phyloP scores from a whole-genome alignment of 2,113 vertebrate species.

The Heterochromis multidens region DNA sequence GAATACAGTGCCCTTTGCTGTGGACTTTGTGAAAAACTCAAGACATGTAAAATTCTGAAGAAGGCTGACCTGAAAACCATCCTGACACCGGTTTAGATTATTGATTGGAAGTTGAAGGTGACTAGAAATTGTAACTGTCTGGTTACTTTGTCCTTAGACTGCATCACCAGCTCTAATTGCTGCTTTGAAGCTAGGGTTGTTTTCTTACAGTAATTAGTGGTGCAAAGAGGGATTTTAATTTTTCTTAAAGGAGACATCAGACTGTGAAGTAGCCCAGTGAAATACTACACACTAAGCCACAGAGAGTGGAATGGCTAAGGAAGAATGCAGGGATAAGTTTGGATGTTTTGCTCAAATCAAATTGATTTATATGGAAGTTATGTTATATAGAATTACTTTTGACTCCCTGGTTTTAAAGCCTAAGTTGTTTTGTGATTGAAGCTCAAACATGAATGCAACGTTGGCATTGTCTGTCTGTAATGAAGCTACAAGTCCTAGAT shows the following conservation, averaged over 20 bases:
- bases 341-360: background rate
- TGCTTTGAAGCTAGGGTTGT: background rate
- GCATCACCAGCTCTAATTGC: background rate
- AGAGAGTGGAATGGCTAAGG: background rate
- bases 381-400: background rate
- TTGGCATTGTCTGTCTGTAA: too few relatives aligned
- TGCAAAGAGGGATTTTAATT: constrained; percentile 3
- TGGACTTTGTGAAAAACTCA: too few relatives aligned
- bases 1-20: too few relatives aligned
- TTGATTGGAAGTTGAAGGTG: background rate
- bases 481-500: too few relatives aligned
- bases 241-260: background rate
- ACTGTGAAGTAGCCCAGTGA: constrained; percentile 9
- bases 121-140: too few relatives aligned
- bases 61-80: background rate
- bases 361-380: constrained; percentile 10
- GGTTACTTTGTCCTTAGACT: too few relatives aligned
- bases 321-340: background rate
- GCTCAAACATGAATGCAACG: too few relatives aligned
- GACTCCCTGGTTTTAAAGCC: too few relatives aligned
- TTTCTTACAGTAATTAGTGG: background rate
- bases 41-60: too few relatives aligned
- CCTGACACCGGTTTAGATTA: background rate
- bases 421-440: too few relatives aligned
- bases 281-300: background rate